Evolutionary conservation across 1,140 invertebrate species (phyloP).

Genomic region (Lasaia peninsularis): DNA sequence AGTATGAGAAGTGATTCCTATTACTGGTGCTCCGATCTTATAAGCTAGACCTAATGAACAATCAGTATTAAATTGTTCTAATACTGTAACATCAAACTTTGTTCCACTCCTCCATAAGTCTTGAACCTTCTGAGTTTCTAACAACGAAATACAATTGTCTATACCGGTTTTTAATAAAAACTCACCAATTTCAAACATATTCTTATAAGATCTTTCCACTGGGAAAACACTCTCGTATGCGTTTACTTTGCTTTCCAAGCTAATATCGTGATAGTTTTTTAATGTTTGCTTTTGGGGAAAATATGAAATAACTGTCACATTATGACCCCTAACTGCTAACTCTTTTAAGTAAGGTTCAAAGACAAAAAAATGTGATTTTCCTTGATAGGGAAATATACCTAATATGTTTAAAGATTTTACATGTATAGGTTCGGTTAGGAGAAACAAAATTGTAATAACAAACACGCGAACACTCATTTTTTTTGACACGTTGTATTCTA

Average conservation of each 20-base stretch:
- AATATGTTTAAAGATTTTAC: constrained; percentile 75
- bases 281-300: constrained; percentile 77
- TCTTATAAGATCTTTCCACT: constrained; percentile 42
- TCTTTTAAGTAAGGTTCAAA: constrained; percentile 81
- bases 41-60: constrained; percentile 81
- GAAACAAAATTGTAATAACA: background rate
- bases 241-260: constrained; percentile 47
- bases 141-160: constrained; percentile 54
- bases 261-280: constrained; percentile 80
- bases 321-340: constrained; percentile 81
- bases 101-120: constrained; percentile 54
- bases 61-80: constrained; percentile 83
- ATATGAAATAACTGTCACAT: constrained; percentile 84
- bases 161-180: constrained; percentile 31
- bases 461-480: background rate
- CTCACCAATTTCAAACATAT: constrained; percentile 28
- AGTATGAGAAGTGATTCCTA: constrained; percentile 77
- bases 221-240: constrained; percentile 42
- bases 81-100: constrained; percentile 82
- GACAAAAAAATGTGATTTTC: constrained; percentile 85
- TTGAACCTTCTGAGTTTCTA: constrained; percentile 64
- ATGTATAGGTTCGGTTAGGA: constrained; percentile 15
- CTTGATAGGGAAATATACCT: constrained; percentile 82
- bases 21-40: constrained; percentile 80
- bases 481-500: background rate